Evolutionary conservation across 2,888 invertebrate species (phyloP).

Genomic region (Dynastes tityus): DNA sequence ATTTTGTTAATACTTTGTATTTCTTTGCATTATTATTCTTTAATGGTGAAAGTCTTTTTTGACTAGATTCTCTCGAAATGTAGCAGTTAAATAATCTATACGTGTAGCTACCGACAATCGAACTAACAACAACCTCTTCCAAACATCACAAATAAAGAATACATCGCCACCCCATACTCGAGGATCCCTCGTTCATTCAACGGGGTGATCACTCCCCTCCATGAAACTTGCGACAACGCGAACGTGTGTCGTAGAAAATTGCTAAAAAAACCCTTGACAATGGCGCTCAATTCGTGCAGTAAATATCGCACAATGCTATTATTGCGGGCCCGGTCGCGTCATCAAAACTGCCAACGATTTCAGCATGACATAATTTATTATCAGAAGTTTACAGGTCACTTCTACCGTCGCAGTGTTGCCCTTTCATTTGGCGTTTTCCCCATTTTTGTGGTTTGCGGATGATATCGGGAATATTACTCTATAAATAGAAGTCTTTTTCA

Average conservation of each 20-base stretch:
- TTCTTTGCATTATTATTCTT: too few relatives aligned
- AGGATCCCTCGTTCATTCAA: neutral
- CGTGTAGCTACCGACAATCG: neutral
- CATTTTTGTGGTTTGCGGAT: too few relatives aligned
- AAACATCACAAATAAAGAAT: neutral
- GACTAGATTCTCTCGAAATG: too few relatives aligned
- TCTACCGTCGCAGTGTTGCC: neutral
- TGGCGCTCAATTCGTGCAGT: conserved; percentile 13
- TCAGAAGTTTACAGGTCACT: conserved; percentile 14
- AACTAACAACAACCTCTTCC: neutral
- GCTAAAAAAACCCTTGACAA: neutral
- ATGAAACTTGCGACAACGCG: neutral
- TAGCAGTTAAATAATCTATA: too few relatives aligned
- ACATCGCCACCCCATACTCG: conserved; percentile 8
- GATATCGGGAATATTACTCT: too few relatives aligned
- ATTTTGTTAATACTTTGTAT: too few relatives aligned
- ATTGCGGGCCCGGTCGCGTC: conserved; percentile 11
- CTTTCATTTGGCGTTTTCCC: too few relatives aligned
- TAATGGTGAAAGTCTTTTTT: too few relatives aligned
- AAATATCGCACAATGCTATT: conserved; percentile 10
- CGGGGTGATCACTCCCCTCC: neutral
- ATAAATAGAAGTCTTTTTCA: too few relatives aligned
- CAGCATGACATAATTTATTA: conserved; percentile 16
- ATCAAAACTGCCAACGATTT: neutral
- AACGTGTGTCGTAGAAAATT: conserved; percentile 1